Evolutionary conservation across 2,888 invertebrate species (phyloP).

Genomic region (Caenorhabditis becei): DNA sequence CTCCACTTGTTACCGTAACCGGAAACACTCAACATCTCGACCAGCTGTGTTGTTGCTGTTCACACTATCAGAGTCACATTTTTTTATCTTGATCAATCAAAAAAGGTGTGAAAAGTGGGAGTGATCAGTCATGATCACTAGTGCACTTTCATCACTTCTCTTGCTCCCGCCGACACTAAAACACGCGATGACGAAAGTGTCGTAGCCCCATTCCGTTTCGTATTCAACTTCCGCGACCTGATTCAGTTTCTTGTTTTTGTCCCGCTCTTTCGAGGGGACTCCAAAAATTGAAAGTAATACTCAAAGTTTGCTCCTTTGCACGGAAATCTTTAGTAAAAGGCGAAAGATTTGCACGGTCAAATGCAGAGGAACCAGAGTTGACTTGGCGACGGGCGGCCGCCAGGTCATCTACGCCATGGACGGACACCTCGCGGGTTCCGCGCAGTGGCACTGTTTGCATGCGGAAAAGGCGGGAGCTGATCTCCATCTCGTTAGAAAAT

Average conservation of each 20-base stretch:
- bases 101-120: constrained; percentile 39
- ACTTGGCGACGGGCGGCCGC: too few relatives aligned
- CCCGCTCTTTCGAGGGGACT: constrained; percentile 62
- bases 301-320: constrained; percentile 62
- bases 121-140: constrained; percentile 7
- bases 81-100: constrained; percentile 23
- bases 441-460: not conserved
- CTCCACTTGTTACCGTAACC: not conserved
- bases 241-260: constrained; percentile 1
- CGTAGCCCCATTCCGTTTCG: not conserved
- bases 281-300: constrained; percentile 58
- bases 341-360: constrained; percentile 78
- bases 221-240: not conserved
- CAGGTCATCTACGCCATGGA: not conserved
- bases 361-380: constrained; percentile 70
- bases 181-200: not conserved
- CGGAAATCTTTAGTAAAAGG: constrained; percentile 80
- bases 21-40: not conserved
- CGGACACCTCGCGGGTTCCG: constrained; percentile 34
- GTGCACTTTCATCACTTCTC: constrained; percentile 1
- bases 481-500: too few relatives aligned
- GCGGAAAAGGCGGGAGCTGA: not conserved
- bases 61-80: constrained; percentile 23
- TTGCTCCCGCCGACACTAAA: constrained; percentile 25
- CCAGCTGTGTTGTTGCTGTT: not conserved